Evolutionary conservation across 92 coral and sea anemone genomes (phyloP).

Genomic region (Virgularia gustaviana): DNA sequence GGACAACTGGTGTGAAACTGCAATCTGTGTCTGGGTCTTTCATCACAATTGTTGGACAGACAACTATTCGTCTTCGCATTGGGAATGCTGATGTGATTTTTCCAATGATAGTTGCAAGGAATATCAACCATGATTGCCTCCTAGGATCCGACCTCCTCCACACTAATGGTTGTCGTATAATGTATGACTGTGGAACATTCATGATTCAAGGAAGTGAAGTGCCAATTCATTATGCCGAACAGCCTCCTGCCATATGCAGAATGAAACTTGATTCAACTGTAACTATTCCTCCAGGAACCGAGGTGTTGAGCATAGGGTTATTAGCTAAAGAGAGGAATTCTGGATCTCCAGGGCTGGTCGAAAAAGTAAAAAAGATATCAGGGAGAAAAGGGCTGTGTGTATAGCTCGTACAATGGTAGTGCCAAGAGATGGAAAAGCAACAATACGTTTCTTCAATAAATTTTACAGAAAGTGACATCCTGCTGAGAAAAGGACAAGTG

Average conservation of each 20-base stretch:
- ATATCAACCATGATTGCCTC: slow-evolving; percentile 39
- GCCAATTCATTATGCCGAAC: slow-evolving; percentile 32
- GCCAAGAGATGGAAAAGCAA: slow-evolving; percentile 27
- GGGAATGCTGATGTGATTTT: slow-evolving; percentile 31
- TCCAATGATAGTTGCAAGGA: slow-evolving; percentile 35
- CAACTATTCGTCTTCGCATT: slow-evolving; percentile 25
- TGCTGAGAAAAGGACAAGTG: slow-evolving; percentile 25
- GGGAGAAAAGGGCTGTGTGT: neutral
- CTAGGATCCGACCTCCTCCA: slow-evolving; percentile 38
- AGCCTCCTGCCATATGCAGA: slow-evolving; percentile 37
- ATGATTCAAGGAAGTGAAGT: slow-evolving; percentile 33
- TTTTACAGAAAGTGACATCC: slow-evolving; percentile 41
- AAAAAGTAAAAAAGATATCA: slow-evolving; percentile 14
- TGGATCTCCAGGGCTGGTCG: slow-evolving; percentile 43
- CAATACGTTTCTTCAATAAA: slow-evolving; percentile 46
- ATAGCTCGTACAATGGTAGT: slow-evolving; percentile 36
- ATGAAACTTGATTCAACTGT: slow-evolving; percentile 16
- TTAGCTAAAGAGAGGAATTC: slow-evolving; percentile 5
- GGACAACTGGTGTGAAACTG: slow-evolving; percentile 33
- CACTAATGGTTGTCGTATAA: slow-evolving; percentile 33
- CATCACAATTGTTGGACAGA: slow-evolving; percentile 25
- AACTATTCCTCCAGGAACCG: neutral
- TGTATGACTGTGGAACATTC: slow-evolving; percentile 40
- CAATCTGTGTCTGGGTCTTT: slow-evolving; percentile 26
- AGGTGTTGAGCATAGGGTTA: neutral